Evolutionary conservation across 1,140 invertebrate genomes (phyloP), one percentile per base, ranked within the genome.

Genomic region (Pinna nobilis): DNA sequence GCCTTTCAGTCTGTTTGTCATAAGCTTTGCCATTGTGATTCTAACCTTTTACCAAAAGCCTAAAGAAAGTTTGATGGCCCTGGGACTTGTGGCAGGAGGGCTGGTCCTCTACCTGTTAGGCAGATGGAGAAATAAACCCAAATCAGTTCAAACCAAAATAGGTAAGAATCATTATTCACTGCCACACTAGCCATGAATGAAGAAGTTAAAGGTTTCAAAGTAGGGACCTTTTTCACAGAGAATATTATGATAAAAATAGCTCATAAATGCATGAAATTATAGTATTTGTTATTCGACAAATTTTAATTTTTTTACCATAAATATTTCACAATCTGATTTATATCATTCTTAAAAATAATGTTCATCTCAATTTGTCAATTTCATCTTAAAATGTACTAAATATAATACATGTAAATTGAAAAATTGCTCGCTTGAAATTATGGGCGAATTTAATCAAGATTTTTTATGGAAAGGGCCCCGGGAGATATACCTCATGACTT

Each of bases 61-160:
- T 3, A 89, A 91, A 65, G 95, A 96, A 87, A 95, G 96, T 41
- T 91, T 94, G 5, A 93, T 95, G 83, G 97, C 96, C 15, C 89
- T 95, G 9, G 83, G 93, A 74, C 88, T 92, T 32, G 90, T 91
- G 11, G 77, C 89, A 1, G 82, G 89, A 44, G 92, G 92, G 41
- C 78, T 92, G 37, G 91, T 91, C 1, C 88, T 91, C 1, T 92
- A 92, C 75, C 84, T 90, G 6, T 53, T 91, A 15, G 87, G 88
- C 47, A 84, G 91, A 23, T 89, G 88, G 88, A 86, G 85, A 41
- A 63, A 69, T 39, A 95, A 95, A 84, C 96, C 96, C 0, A 85
- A 90, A 57, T 90, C 89, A 83, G 92, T 96, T 74, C 86, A 91
- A 73, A 89, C 86, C 47, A 77, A 92, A 23, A 94, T 95, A 81